phyloP scores from a whole-genome alignment of 2,888 invertebrate species.

The Ptilodon capucinus region DNA sequence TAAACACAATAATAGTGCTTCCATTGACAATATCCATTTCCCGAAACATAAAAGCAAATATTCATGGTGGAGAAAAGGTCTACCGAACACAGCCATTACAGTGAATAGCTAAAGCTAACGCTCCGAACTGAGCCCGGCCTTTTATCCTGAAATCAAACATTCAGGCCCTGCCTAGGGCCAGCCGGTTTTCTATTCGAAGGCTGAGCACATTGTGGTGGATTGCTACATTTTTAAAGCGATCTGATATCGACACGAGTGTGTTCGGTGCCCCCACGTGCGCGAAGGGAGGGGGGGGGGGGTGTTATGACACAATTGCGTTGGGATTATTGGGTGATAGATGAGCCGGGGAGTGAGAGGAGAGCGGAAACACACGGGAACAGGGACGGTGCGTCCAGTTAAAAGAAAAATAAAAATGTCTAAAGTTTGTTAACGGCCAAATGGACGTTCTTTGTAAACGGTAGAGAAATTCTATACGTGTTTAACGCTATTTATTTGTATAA shows the following conservation, averaged over 20 bases:
- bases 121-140: neutral
- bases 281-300: neutral
- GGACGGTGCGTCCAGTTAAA: too few relatives aligned
- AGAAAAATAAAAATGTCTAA: too few relatives aligned
- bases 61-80: neutral
- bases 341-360: neutral
- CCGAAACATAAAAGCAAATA: neutral
- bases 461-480: too few relatives aligned
- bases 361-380: neutral
- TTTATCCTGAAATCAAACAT: neutral
- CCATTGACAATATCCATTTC: neutral
- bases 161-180: neutral
- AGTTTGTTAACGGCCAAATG: too few relatives aligned
- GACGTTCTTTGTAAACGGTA: too few relatives aligned
- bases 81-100: neutral
- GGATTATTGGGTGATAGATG: conserved; percentile 26
- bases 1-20: neutral
- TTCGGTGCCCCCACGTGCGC: neutral
- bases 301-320: conserved; percentile 5
- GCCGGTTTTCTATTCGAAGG: neutral
- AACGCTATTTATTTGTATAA: too few relatives aligned
- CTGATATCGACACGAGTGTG: neutral
- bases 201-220: neutral
- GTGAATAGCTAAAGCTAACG: neutral
- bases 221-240: neutral